Evolutionary conservation across 1,140 invertebrate genomes (phyloP), one percentile per base, ranked within the genome.

Genomic region (Chrysopa pallens): DNA sequence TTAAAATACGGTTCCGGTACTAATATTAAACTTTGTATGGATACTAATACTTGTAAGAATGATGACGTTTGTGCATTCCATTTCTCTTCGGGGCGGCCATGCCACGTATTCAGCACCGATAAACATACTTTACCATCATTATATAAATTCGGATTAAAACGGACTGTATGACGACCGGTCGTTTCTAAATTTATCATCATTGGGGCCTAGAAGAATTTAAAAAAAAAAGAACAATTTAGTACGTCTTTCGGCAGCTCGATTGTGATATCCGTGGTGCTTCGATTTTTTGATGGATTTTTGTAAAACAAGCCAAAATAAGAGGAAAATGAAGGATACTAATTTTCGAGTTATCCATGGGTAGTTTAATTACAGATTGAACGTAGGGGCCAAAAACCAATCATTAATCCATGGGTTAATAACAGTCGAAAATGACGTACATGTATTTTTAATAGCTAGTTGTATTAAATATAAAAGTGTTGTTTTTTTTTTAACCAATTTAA

Each of bases 1-100:
- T 98, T 98, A 64, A 96, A 98, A 63, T 96, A 98, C 7, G 93
- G 93, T 62, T 98, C 91, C 31, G 84, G 80, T 11, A 95, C 91
- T 46, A 97, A 67, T 56, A 97, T 97, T 46, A 97, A 66, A 14
- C 86, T 93, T 64, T 97, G 92, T 54, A 97, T 96, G 29, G 90
- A 94, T 9, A 96, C 89, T 51, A 97, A 68, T 33, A 97, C 89
- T 73, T 95, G 90, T 40, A 97, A 68, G 57, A 96, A 93, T 63
- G 89, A 95, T 38, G 90, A 95, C 0, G 90, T 94, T 57, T 91
- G 86, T 36, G 91, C 84, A 64, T 94, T 96, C 93, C 93, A 97
- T 66, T 95, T 93, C 60, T 97, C 93, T 63, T 96, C 93, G n/a
- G 91, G 92, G 44, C 91, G 69, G 6, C 92, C 93, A 63, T 97